phyloP scores from a whole-genome alignment of 2,113 vertebrate species.

The Entosphenus tridentatus region DNA sequence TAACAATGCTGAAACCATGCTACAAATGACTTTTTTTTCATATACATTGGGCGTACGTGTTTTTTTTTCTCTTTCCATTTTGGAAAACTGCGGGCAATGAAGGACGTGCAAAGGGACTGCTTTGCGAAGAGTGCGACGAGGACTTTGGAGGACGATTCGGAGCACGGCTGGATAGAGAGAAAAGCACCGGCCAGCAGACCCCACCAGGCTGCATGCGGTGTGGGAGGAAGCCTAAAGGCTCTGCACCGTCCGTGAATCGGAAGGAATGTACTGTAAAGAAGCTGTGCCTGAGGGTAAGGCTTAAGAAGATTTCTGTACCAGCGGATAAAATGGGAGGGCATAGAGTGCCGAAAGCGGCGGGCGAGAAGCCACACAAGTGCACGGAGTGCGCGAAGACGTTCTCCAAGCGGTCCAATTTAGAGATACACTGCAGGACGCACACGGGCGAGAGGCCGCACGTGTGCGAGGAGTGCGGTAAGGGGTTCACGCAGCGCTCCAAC shows the following conservation, averaged over 20 bases:
- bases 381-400: conserved; percentile 18
- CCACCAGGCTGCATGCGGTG: background rate
- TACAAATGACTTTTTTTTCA: too few relatives aligned
- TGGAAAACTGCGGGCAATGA: too few relatives aligned
- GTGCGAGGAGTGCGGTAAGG: conserved; percentile 10
- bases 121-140: too few relatives aligned
- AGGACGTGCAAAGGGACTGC: too few relatives aligned
- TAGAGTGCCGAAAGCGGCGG: conserved; percentile 3
- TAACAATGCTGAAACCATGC: too few relatives aligned
- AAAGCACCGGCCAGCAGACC: background rate
- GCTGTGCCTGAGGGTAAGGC: background rate
- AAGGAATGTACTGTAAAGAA: background rate
- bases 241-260: background rate
- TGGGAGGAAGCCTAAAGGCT: background rate
- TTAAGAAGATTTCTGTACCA: background rate
- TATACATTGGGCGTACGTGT: too few relatives aligned
- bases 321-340: background rate
- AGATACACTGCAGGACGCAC: conserved; percentile 18
- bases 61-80: too few relatives aligned
- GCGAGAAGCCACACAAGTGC: conserved; percentile 18
- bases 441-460: conserved; percentile 9
- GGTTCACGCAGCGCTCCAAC: conserved; percentile 19
- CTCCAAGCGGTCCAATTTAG: conserved; percentile 17
- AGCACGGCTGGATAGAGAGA: background rate
- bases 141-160: too few relatives aligned